phyloP scores from a whole-genome alignment of 37 sponge, comb jelly and placozoan species.

The Diacarnus erythraeanus region DNA sequence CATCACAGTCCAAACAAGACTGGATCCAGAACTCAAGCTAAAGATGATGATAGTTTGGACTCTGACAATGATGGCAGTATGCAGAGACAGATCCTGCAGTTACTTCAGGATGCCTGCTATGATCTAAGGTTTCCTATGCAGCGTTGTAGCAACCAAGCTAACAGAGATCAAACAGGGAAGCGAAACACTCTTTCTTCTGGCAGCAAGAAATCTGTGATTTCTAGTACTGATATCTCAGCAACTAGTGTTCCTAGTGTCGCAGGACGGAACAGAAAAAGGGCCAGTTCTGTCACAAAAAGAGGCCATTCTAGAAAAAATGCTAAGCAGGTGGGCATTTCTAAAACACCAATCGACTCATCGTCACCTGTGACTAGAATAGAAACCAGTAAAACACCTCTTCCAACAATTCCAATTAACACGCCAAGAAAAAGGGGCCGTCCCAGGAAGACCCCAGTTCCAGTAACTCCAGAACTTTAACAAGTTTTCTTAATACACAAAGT shows the following conservation, averaged over 20 bases:
- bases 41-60: background rate
- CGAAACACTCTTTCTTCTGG: too few species aligned
- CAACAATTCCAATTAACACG: too few species aligned
- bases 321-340: background rate
- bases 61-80: background rate
- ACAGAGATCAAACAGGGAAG: too few species aligned
- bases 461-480: background rate
- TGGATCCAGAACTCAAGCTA: background rate
- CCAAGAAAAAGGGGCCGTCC: background rate
- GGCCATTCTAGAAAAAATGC: background rate
- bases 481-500: background rate
- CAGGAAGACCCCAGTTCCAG: background rate
- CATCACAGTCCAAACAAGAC: background rate
- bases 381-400: too few species aligned
- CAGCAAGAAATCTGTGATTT: background rate
- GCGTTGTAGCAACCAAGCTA: background rate
- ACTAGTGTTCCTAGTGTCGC: too few species aligned
- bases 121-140: background rate
- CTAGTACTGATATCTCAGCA: too few species aligned
- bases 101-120: background rate
- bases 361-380: too few species aligned
- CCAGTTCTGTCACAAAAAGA: too few species aligned
- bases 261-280: too few species aligned
- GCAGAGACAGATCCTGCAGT: background rate
- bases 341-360: too few species aligned